phyloP scores from a whole-genome alignment of 1,140 invertebrate genomes.

The Lucilia cuprina region DNA sequence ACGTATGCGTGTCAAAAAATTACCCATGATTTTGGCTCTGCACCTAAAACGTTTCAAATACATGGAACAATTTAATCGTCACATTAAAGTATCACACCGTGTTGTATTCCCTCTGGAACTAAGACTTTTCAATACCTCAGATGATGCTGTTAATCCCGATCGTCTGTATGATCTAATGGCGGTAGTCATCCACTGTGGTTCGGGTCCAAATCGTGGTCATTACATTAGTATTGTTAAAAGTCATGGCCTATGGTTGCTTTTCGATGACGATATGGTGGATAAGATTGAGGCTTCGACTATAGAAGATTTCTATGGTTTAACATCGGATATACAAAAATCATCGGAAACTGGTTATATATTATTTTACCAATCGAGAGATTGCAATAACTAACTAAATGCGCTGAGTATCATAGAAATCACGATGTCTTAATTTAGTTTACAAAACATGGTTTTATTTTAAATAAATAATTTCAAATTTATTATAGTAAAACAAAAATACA shows the following conservation, averaged over 20 bases:
- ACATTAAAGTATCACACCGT: conserved; percentile 98
- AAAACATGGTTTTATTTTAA: neutral
- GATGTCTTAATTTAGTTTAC: too few relatives aligned
- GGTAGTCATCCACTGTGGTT: conserved; percentile 99
- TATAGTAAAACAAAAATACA: neutral
- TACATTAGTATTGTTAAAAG: conserved; percentile 99
- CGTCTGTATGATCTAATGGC: conserved; percentile 97
- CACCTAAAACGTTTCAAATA: conserved; percentile 99
- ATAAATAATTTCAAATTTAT: neutral
- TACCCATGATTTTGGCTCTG: conserved; percentile 96
- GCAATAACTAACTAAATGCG: conserved; percentile 39
- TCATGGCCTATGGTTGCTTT: conserved; percentile 98
- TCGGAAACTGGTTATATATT: conserved; percentile 99
- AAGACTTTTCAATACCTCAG: conserved; percentile 97
- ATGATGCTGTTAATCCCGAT: conserved; percentile 97
- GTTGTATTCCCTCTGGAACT: conserved; percentile 99
- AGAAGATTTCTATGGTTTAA: conserved; percentile 99
- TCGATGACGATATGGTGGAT: conserved; percentile 99
- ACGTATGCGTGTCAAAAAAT: conserved; percentile 97
- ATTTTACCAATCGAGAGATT: conserved; percentile 97
- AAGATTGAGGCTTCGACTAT: conserved; percentile 99
- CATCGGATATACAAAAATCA: conserved; percentile 97
- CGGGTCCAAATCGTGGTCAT: conserved; percentile 97
- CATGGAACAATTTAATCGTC: conserved; percentile 97
- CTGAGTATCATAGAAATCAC: neutral